A percentile compares a stretch with the other conserved stretches of the same genome.
These are phyloP conservation scores for Sanderia malayensis DNA, from an alignment of 30 jellyfish, hydroid and myxozoan genomes.

Conservation along the genomic window DNA sequence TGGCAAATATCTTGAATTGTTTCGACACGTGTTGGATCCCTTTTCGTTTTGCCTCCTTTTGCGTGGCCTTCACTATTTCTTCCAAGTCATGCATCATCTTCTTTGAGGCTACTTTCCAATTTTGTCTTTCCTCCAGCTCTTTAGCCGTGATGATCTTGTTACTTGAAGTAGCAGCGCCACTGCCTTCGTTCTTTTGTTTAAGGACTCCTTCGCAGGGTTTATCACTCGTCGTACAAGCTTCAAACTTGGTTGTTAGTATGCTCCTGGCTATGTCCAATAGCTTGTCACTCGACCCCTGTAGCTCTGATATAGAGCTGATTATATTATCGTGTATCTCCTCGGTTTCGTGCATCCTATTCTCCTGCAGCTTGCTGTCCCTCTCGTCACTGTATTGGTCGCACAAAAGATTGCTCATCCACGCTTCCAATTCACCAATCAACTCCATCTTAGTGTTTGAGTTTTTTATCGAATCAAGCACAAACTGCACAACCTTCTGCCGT, in stretches of 20 bases:
- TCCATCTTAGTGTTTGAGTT: slow-evolving; percentile 25
- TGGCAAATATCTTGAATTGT: slow-evolving; percentile 39
- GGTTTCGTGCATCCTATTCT: slow-evolving; percentile 5
- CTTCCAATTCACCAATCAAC: slow-evolving; percentile 42
- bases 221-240: neutral
- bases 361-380: slow-evolving; percentile 1
- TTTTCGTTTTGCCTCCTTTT: slow-evolving; percentile 30
- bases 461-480: slow-evolving; percentile 21
- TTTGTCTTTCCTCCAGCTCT: slow-evolving; percentile 40
- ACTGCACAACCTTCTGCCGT: slow-evolving; percentile 37
- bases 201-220: neutral
- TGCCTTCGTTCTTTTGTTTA: neutral
- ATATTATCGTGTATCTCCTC: slow-evolving; percentile 19
- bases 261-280: slow-evolving; percentile 23
- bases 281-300: slow-evolving; percentile 5
- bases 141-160: slow-evolving; percentile 15
- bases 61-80: slow-evolving; percentile 34
- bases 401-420: slow-evolving; percentile 42
- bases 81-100: slow-evolving; percentile 35
- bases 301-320: slow-evolving; percentile 17
- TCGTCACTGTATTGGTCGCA: slow-evolving; percentile 13
- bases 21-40: slow-evolving; percentile 21
- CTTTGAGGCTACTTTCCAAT: slow-evolving; percentile 50
- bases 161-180: neutral
- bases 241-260: slow-evolving; percentile 7